Evolutionary conservation across 2,113 vertebrate species (phyloP).

Genomic region (Neotoma lepida): DNA sequence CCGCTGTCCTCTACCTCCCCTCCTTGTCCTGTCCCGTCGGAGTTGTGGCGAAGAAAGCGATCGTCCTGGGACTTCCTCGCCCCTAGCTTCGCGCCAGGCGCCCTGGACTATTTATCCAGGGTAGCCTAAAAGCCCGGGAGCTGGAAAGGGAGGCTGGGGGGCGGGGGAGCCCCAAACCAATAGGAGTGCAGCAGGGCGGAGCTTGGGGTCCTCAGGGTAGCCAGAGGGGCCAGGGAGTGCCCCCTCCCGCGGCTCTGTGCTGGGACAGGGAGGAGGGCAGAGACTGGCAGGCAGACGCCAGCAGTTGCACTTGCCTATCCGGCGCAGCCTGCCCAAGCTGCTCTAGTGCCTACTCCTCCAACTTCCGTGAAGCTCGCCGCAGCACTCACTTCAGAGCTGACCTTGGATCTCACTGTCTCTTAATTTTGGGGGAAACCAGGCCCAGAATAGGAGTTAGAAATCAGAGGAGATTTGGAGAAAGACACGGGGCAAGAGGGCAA

Average conservation of each 20-base stretch:
- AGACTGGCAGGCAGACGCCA: neutral
- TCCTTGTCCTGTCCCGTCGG: neutral
- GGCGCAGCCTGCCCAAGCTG: neutral
- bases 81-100: conserved; percentile 34
- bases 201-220: conserved; percentile 70
- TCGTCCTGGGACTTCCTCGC: conserved; percentile 43
- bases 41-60: neutral
- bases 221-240: neutral
- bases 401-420: neutral
- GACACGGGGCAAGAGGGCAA: neutral
- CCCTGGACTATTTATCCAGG: conserved; percentile 69
- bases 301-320: neutral
- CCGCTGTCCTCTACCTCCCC: neutral
- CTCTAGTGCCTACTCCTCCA: neutral
- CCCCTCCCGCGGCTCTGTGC: neutral
- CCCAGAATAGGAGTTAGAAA: neutral
- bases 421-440: neutral
- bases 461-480: conserved; percentile 43
- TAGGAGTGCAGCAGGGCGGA: conserved; percentile 70
- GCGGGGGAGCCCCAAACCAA: conserved; percentile 76
- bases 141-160: neutral
- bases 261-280: neutral
- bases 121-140: conserved; percentile 41
- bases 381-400: neutral
- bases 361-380: neutral